Evolutionary conservation across 2,888 invertebrate genomes (phyloP).

Genomic region (Zaprionus obscuricornis): DNA sequence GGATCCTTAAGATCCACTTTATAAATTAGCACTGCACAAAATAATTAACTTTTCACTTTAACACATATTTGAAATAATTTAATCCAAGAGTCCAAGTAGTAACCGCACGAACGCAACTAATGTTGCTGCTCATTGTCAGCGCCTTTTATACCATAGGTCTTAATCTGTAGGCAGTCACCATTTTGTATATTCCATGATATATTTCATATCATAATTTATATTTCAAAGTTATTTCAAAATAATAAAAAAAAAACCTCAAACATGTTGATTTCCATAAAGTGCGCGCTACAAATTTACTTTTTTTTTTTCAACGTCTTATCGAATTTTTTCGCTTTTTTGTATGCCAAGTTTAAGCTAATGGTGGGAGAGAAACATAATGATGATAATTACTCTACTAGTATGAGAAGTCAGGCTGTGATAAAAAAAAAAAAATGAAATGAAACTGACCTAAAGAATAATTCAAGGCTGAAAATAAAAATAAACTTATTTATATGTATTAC

Average conservation of each 20-base stretch:
- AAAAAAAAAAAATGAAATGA: too few species aligned
- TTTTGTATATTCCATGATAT: too few species aligned
- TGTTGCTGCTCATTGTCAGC: not conserved
- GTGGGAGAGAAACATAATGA: slow-evolving; percentile 46
- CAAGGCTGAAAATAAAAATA: slow-evolving; percentile 39
- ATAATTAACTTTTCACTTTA: slow-evolving; percentile 20
- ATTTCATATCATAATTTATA: too few species aligned
- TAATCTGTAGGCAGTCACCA: slow-evolving; percentile 32
- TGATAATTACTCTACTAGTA: slow-evolving; percentile 41
- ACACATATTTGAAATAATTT: slow-evolving; percentile 18
- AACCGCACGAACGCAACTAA: slow-evolving; percentile 55
- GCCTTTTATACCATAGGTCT: slow-evolving; percentile 64
- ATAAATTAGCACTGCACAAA: slow-evolving; percentile 10
- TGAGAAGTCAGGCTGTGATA: too few species aligned
- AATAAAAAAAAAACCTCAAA: slow-evolving; percentile 8
- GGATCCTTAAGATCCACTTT: slow-evolving; percentile 23
- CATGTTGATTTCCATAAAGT: slow-evolving; percentile 31
- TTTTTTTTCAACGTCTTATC: too few species aligned
- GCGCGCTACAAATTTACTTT: slow-evolving; percentile 39
- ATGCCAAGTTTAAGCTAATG: slow-evolving; percentile 53
- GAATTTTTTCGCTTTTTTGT: slow-evolving; percentile 54
- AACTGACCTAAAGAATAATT: slow-evolving; percentile 41
- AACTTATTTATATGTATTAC: too few species aligned
- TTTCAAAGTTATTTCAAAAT: slow-evolving; percentile 24
- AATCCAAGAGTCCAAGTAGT: slow-evolving; percentile 11